A percentile compares a stretch with the other conserved stretches of the same genome.
These are phyloP conservation scores for Megastigmus dorsalis DNA, from an alignment of 2,888 invertebrate genomes.

Conservation along the genomic window DNA sequence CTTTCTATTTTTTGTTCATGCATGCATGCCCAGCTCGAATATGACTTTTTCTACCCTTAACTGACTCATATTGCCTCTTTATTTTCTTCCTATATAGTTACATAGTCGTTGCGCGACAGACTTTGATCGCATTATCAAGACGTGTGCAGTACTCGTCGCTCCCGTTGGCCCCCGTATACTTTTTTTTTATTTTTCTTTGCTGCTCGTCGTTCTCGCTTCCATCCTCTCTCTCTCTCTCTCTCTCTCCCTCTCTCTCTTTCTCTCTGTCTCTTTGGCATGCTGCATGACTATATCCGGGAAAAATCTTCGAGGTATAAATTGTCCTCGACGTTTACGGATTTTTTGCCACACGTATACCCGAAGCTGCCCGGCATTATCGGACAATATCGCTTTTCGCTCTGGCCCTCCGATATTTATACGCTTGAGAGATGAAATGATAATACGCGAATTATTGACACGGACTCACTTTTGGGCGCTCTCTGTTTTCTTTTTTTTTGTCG, in stretches of 20 bases:
- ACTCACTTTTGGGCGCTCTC: neutral
- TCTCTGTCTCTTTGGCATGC: too few species aligned
- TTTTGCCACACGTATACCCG: neutral
- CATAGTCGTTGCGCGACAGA: neutral
- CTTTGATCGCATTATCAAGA: slow-evolving; percentile 41
- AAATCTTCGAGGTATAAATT: slow-evolving; percentile 29
- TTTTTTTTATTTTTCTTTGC: neutral
- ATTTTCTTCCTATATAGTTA: neutral
- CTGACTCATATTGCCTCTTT: slow-evolving; percentile 19
- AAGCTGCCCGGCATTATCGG: neutral
- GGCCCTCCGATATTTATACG: slow-evolving; percentile 16
- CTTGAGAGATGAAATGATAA: slow-evolving; percentile 38
- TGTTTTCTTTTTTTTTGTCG: neutral
- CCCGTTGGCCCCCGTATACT: neutral
- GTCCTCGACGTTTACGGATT: slow-evolving; percentile 19
- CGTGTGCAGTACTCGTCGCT: neutral
- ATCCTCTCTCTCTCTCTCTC: neutral
- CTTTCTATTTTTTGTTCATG: neutral
- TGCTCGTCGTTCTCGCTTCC: neutral
- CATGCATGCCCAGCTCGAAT: neutral
- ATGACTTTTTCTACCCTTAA: slow-evolving; percentile 17
- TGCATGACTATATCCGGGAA: neutral
- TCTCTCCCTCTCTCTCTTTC: neutral
- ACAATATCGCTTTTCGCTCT: slow-evolving; percentile 4
- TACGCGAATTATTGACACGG: slow-evolving; percentile 11